Conservation (phyloP, 2,797 vertebrate genomes). For the Spizella passerina region DNA sequence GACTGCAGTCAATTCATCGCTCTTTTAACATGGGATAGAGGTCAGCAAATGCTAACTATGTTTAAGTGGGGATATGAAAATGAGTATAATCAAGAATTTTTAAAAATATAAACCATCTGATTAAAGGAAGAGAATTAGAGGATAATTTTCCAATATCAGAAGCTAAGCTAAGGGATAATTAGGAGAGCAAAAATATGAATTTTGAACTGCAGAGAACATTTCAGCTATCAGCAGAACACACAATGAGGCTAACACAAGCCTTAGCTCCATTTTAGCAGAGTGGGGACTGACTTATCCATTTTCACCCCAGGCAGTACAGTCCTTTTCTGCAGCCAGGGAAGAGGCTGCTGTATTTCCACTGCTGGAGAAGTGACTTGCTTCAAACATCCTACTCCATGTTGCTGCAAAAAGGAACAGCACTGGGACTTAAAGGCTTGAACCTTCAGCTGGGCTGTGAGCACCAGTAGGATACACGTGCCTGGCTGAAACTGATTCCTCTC, state of each 20-base stretch:
- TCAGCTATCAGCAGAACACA: conserved; percentile 26
- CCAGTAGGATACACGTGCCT: not conserved
- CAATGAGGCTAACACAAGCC: not conserved
- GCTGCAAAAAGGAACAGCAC: not conserved
- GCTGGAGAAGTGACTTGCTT: not conserved
- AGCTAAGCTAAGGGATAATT: conserved; percentile 55
- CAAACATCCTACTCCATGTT: not conserved
- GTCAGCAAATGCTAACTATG: conserved; percentile 61
- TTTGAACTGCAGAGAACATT: conserved; percentile 11
- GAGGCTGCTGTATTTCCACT: not conserved
- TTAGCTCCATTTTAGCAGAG: not conserved
- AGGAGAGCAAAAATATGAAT: conserved; percentile 47
- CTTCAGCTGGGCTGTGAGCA: not conserved
- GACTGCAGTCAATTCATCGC: conserved; percentile 38
- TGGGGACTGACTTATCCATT: not conserved
- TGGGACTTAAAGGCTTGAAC: not conserved
- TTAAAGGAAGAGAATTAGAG: conserved; percentile 52
- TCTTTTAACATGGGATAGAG: conserved; percentile 31
- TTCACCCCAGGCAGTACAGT: not conserved
- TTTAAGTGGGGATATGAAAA: conserved; percentile 54
- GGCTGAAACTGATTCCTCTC: not conserved
- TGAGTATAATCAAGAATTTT: conserved; percentile 60
- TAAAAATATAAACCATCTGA: conserved; percentile 54
- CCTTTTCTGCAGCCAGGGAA: not conserved
- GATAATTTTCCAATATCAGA: conserved; percentile 62